Percentiles rank a stretch among this genome's conserved stretches.
phyloP scores from a whole-genome alignment of 1,140 invertebrate species.

The Penaeus vannamei region DNA sequence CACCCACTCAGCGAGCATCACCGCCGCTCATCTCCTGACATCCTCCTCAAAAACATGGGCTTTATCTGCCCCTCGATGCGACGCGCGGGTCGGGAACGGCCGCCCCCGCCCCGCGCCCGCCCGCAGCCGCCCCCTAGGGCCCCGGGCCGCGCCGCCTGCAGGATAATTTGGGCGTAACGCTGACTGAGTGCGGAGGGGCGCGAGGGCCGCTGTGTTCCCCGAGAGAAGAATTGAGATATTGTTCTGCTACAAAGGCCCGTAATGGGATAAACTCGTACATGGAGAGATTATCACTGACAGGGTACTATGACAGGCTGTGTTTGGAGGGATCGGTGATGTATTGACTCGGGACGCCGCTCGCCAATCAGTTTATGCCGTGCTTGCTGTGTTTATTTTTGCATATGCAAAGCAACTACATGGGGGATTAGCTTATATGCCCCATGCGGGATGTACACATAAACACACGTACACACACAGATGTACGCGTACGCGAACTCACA shows the following conservation, averaged over 20 bases:
- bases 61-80: neutral
- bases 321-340: too few relatives aligned
- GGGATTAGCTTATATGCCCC: too few relatives aligned
- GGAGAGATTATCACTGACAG: neutral
- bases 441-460: too few relatives aligned
- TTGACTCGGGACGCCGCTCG: too few relatives aligned
- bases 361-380: too few relatives aligned
- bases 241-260: slow-evolving; percentile 24
- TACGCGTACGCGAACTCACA: too few relatives aligned
- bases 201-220: neutral
- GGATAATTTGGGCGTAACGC: neutral
- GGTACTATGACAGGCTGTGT: neutral
- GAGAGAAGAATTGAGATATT: slow-evolving; percentile 19
- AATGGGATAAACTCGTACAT: slow-evolving; percentile 33
- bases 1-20: slow-evolving; percentile 42
- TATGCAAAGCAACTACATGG: too few relatives aligned
- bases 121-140: neutral
- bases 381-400: too few relatives aligned
- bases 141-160: neutral
- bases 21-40: neutral
- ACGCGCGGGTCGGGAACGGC: neutral
- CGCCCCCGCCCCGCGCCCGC: neutral
- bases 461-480: too few relatives aligned
- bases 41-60: neutral
- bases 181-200: slow-evolving; percentile 7